These are phyloP conservation scores for Drosophila neonasuta DNA, from an alignment of 2,888 invertebrate species.

Conservation along the genomic window DNA sequence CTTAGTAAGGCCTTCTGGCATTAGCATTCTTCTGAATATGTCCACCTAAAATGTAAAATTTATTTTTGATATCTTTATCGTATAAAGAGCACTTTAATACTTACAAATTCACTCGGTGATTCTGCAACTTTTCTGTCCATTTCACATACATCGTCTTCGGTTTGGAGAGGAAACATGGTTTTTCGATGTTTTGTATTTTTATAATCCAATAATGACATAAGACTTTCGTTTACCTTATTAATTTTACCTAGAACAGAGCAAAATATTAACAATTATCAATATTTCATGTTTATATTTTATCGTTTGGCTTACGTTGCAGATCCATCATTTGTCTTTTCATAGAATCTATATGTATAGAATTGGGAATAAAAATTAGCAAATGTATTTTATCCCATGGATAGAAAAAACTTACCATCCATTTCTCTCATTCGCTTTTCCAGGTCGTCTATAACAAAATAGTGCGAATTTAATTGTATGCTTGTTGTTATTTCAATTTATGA, in stretches of 20 bases:
- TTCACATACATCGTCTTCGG: background rate
- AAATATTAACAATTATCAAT: background rate
- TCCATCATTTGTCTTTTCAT: background rate
- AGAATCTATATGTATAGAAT: background rate
- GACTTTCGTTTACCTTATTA: background rate
- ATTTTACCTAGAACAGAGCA: background rate
- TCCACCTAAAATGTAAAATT: background rate
- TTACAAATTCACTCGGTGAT: background rate
- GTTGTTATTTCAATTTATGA: background rate
- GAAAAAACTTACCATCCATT: background rate
- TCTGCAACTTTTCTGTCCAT: background rate
- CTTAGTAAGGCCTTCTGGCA: background rate
- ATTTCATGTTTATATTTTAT: background rate
- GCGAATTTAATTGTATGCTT: background rate
- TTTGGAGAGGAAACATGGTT: background rate
- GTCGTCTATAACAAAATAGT: background rate
- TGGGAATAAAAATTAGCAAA: background rate
- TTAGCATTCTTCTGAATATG: background rate
- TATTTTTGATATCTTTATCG: background rate
- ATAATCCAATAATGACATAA: background rate
- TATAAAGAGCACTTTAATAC: background rate
- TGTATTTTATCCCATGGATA: background rate
- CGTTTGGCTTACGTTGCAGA: background rate
- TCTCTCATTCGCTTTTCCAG: background rate
- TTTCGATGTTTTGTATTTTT: background rate